These are phyloP conservation scores for Manis pentadactyla DNA, from an alignment of 2,797 vertebrate genomes.

Conservation along the genomic window DNA sequence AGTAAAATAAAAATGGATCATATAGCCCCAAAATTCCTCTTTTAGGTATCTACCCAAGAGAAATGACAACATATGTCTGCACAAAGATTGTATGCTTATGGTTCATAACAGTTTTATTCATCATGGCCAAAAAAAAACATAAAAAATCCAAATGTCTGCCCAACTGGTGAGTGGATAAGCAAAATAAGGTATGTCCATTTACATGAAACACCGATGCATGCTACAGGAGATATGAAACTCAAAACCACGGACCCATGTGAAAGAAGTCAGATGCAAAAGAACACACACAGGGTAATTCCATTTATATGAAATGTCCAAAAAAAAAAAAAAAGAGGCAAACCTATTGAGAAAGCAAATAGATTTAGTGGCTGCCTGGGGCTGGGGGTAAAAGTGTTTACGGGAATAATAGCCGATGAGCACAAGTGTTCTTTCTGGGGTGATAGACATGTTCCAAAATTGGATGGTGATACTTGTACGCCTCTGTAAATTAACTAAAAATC, in stretches of 20 bases:
- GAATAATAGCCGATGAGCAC: not conserved
- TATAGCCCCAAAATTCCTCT: not conserved
- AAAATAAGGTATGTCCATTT: not conserved
- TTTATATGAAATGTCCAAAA: not conserved
- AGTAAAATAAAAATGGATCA: not conserved
- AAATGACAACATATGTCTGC: not conserved
- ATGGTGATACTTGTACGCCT: not conserved
- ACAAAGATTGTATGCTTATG: not conserved
- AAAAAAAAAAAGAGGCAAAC: not conserved
- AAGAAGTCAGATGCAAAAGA: not conserved
- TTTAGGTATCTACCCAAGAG: not conserved
- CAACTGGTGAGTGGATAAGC: not conserved
- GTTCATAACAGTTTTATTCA: not conserved
- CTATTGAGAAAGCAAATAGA: not conserved
- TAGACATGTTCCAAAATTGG: not conserved
- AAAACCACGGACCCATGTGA: not conserved
- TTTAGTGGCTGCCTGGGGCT: not conserved
- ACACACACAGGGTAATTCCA: not conserved
- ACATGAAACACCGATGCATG: not conserved
- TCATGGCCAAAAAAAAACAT: not conserved
- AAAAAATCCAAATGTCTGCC: not conserved
- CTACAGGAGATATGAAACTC: not conserved
- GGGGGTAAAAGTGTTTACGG: not conserved
- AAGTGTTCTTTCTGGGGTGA: not conserved
- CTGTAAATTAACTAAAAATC: slow-evolving; percentile 8